Evolutionary conservation across 2,888 invertebrate genomes (phyloP).

Genomic region (Rhagophthalmus giganteus): DNA sequence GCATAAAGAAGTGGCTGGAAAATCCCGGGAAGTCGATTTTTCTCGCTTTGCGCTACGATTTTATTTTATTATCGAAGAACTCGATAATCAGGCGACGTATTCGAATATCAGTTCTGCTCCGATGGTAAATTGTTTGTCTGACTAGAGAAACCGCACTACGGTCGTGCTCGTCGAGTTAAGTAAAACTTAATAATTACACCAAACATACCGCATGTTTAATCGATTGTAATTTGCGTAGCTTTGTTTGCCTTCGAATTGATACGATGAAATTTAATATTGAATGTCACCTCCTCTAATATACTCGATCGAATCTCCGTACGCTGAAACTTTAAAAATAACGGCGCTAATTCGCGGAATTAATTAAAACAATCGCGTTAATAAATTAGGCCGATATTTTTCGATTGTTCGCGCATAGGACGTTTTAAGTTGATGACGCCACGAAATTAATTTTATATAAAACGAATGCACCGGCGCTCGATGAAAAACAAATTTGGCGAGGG

Average conservation of each 20-base stretch:
- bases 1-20: slow-evolving; percentile 32
- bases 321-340: no score
- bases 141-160: slow-evolving; percentile 19
- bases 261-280: slow-evolving; percentile 12
- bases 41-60: neutral
- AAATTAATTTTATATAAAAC: neutral
- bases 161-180: slow-evolving; percentile 13
- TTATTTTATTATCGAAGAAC: slow-evolving; percentile 4
- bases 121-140: slow-evolving; percentile 17
- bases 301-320: no score
- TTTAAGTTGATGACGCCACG: no score
- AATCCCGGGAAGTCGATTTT: slow-evolving; percentile 11
- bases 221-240: slow-evolving; percentile 16
- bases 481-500: slow-evolving; percentile 9
- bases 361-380: no score
- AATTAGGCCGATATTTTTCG: no score
- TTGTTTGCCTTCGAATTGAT: neutral
- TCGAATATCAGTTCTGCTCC: slow-evolving; percentile 8
- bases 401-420: no score
- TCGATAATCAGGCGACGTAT: slow-evolving; percentile 11
- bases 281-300: slow-evolving; percentile 6
- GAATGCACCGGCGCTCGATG: slow-evolving; percentile 16
- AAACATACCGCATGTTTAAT: slow-evolving; percentile 35
- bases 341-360: no score
- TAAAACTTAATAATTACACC: slow-evolving; percentile 34